These are phyloP conservation scores for Prunella fulvescens DNA, from an alignment of 2,113 vertebrate species.

Conservation along the genomic window DNA sequence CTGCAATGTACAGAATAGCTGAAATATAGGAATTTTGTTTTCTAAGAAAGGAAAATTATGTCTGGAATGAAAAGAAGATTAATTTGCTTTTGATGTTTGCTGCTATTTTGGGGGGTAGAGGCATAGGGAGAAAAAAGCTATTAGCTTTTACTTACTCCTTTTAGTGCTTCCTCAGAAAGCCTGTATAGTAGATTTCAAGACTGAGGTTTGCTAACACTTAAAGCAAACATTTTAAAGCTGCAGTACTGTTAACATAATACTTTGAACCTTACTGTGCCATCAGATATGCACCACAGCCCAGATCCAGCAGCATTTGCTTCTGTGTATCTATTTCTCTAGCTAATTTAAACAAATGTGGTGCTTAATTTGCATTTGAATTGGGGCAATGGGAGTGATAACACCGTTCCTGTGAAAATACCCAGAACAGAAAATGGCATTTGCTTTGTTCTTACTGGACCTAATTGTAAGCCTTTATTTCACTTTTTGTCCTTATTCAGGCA, in stretches of 20 bases:
- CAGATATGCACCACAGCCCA: conserved; percentile 26
- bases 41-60: background rate
- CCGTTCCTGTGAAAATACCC: background rate
- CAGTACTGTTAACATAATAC: background rate
- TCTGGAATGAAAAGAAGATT: background rate
- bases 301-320: background rate
- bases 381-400: background rate
- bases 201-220: background rate
- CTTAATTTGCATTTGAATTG: conserved; percentile 28
- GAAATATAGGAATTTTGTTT: background rate
- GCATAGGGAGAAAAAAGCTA: background rate
- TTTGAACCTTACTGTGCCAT: background rate
- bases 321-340: background rate
- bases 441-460: background rate
- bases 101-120: accelerated
- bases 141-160: background rate
- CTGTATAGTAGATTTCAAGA: background rate
- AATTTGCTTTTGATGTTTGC: background rate
- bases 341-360: conserved; percentile 27
- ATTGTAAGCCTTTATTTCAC: background rate
- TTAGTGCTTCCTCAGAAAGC: background rate
- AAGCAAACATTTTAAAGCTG: background rate
- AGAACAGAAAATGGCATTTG: background rate
- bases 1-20: background rate
- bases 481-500: background rate